Evolutionary conservation across 2,113 vertebrate species (phyloP), one percentile per base, ranked within the genome.

Genomic region (Microcebus lehilahytsara): DNA sequence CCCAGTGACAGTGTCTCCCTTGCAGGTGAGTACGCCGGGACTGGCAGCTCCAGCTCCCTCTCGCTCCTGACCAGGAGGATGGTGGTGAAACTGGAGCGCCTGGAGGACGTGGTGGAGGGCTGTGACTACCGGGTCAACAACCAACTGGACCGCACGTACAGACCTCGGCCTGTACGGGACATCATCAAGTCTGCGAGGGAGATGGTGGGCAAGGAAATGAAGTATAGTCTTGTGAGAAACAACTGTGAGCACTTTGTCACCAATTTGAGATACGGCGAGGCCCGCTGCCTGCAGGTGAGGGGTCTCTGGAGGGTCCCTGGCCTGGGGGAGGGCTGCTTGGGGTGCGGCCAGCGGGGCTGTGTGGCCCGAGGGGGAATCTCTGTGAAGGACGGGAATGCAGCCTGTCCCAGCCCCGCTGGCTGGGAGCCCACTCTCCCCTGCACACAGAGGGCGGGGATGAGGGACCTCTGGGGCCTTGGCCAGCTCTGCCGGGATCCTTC

Each of bases 201-300:
- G 0, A 20, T 66, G 92, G 94, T 99, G 86, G 99, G 97, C 3
- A 0, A n/a, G 12, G 97, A 96, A 85, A 53, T 98, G 92, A 66
- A 96, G 0, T 99, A 99, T 89, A 97, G 96, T 22, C 4, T 99
- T 62, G 22, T 98, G 58, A 95, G 67, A 0, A 16, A 71, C 0
- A 99, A 99, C 98, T 99, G 99, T 62, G 99, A 99, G 89, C 98
- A 99, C 97, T 99, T 99, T 97, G 99, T 92, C 51, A 99, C 97
- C 2, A 95, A 98, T 8, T 95, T 99, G 85, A 98, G 99, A 93
- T 99, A 99, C 0, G 99, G 98, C 25, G 97, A 96, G 42, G 20
- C 98, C 0, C 86, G 98, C 81, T 99, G 98, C 32, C 97, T 96
- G 0, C 99, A 99, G 99, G 99, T 99, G 40, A 93, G 87, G 3